Evolutionary conservation across 2,113 vertebrate species (phyloP), one percentile per base, ranked within the genome.

Genomic region (Upupa epops): DNA sequence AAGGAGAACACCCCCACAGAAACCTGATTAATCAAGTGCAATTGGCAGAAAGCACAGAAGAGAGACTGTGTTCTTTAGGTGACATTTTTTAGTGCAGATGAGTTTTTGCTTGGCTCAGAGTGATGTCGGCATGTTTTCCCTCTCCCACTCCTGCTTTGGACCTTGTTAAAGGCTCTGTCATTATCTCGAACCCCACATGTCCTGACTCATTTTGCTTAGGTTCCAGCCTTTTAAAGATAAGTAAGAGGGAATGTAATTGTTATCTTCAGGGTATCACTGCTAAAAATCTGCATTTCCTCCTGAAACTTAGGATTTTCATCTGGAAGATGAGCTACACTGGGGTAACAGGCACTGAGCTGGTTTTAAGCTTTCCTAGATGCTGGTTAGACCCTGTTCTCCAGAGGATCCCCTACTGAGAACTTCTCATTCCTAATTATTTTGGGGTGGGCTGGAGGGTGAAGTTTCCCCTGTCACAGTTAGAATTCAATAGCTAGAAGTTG

Each of bases 21-120:
- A 87, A 92, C 18, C 81, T 86, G 77, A 82, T 91, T 91, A 93
- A 94, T 91, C 71, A 76, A 85, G 66, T 54, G 49, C 55, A 91
- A 89, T 10, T 91, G 66, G 70, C 76, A 92, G 83, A 4, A 8
- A 73, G 63, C 36, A 15, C 1, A 40, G 48, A 75, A 59, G 21
- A 65, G 29, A 81, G 29, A 54, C 0, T 54, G 29, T 89, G 42
- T 19, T 83, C 61, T 60, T 81, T 8, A 68, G 49, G 56, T 74
- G 42, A n/a, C 2, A 25, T 65, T 46, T 91, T 83, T 58, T 40
- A 28, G n/a, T 11, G 21, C 25, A 78, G 20, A 78, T n/a, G 24
- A 90, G 14, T 24, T 78, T 80, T 68, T 83, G 24, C 65, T 52
- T 29, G 49, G 29, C 61, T 91, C 36, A 56, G 46, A 64, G 45